Conservation (phyloP, 2,113 vertebrate genomes). For the Odontophorus gujanensis region DNA sequence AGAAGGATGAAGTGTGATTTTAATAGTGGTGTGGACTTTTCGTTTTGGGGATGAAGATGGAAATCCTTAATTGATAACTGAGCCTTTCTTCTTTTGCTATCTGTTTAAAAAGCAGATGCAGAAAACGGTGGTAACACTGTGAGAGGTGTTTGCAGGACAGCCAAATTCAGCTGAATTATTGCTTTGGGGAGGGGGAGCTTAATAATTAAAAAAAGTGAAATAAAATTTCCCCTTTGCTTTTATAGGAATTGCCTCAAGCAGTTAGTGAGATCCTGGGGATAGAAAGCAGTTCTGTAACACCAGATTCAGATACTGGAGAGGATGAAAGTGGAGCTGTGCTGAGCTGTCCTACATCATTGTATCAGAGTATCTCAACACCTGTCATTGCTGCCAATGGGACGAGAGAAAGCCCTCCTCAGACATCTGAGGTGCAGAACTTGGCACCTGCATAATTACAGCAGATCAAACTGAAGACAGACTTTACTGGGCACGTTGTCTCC, state of each 20-base stretch:
- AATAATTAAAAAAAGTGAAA: not conserved
- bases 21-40: not conserved
- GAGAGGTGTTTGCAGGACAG: not conserved
- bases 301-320: slow-evolving; percentile 74
- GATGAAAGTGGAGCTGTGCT: slow-evolving; percentile 69
- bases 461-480: slow-evolving; percentile 57
- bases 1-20: not conserved
- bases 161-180: not conserved
- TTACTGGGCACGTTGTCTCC: slow-evolving; percentile 61
- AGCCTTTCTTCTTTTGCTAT: not conserved
- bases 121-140: not conserved
- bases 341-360: not conserved
- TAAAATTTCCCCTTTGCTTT: not conserved
- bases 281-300: slow-evolving; percentile 66
- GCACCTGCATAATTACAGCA: slow-evolving; percentile 74
- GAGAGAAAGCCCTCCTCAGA: slow-evolving; percentile 69
- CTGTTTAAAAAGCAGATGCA: not conserved
- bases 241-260: slow-evolving; percentile 88
- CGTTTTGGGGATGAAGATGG: not conserved
- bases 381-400: slow-evolving; percentile 74
- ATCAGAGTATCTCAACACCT: slow-evolving; percentile 60
- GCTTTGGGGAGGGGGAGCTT: not conserved
- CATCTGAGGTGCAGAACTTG: slow-evolving; percentile 73
- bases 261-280: slow-evolving; percentile 87
- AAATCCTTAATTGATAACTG: slow-evolving; percentile 3